These are phyloP conservation scores for Hypothenemus hampei DNA, from an alignment of 1,140 invertebrate species.

Conservation along the genomic window DNA sequence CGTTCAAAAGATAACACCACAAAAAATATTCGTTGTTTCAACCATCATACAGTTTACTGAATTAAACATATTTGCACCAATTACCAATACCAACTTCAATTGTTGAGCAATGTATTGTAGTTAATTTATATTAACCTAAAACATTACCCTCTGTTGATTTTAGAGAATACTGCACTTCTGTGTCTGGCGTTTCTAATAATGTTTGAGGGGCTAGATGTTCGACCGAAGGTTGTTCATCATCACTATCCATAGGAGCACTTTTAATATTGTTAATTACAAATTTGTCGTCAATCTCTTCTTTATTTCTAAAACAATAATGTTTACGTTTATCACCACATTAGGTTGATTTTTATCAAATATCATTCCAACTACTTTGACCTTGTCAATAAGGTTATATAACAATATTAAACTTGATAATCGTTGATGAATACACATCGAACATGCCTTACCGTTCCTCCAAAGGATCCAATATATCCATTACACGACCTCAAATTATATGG, in stretches of 20 bases:
- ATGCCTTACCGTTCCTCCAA: constrained; percentile 38
- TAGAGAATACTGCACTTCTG: constrained; percentile 44
- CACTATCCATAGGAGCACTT: constrained; percentile 40
- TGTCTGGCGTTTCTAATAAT: constrained; percentile 40
- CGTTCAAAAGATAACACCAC: too few species aligned
- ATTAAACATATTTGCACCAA: too few species aligned
- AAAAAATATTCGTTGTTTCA: too few species aligned
- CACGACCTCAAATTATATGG: constrained; percentile 14
- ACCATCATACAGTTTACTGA: too few species aligned
- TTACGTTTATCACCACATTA: constrained; percentile 24
- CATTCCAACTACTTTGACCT: constrained; percentile 34
- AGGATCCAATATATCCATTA: constrained; percentile 44
- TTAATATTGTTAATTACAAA: constrained; percentile 39
- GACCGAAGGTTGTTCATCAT: constrained; percentile 41
- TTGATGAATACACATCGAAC: not conserved
- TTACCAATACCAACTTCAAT: too few species aligned
- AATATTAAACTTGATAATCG: not conserved
- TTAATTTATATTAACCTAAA: too few species aligned
- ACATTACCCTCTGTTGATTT: constrained; percentile 41
- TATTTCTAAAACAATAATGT: constrained; percentile 30
- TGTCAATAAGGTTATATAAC: constrained; percentile 41
- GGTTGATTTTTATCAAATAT: constrained; percentile 25
- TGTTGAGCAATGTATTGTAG: too few species aligned
- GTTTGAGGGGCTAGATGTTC: constrained; percentile 44
- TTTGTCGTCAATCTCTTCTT: constrained; percentile 39